Evolutionary conservation across 2,797 vertebrate species (phyloP), one percentile per base, ranked within the genome.

Genomic region (Chaenodraco wilsoni): DNA sequence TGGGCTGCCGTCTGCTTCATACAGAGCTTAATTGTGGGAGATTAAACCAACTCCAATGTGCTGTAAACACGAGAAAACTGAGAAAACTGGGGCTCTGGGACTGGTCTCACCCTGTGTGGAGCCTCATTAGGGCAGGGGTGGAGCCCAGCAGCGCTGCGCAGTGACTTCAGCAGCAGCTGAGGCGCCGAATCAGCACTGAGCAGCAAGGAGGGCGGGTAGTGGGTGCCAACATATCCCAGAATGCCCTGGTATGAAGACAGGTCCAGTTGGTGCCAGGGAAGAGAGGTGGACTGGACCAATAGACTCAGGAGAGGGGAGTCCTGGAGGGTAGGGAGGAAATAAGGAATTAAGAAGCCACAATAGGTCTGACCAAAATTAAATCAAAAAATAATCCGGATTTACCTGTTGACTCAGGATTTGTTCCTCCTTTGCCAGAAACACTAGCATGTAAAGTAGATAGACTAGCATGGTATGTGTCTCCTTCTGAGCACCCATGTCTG

Each of bases 181-280:
- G 95, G 90, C 1, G 94, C 94, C 62, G 95, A 85, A 71, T 97
- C 95, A 17, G 89, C 83, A 51, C 90, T 95, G 67, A 99, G 93
- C 82, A 99, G 89, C 74, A 97, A 82, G 1, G 96, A 94, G 0
- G 97, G 95, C 40, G 96, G 94, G 76, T 99, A 99, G 85, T 99
- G 97, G 77, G 94, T 97, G 89, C 91, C 95, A 55, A 98, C 96
- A 68, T 99, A 99, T 83, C 87, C 89, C 69, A 97, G 92, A 84
- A 98, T 93, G 63, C 96, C 95, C 76, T 97, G 94, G 50, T 98
- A 99, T 0, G 98, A 97, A 0, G 95, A 89, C 52, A 94, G 89
- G 87, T 96, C 96, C 88, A 99, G 94, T 3, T 96, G 94, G 64
- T 99, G 95, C 97, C 98, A 99, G 0, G 98, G 96, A 57, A 99